Evolutionary conservation across 2,797 vertebrate genomes (phyloP).

Genomic region (Neopelma chrysocephalum): DNA sequence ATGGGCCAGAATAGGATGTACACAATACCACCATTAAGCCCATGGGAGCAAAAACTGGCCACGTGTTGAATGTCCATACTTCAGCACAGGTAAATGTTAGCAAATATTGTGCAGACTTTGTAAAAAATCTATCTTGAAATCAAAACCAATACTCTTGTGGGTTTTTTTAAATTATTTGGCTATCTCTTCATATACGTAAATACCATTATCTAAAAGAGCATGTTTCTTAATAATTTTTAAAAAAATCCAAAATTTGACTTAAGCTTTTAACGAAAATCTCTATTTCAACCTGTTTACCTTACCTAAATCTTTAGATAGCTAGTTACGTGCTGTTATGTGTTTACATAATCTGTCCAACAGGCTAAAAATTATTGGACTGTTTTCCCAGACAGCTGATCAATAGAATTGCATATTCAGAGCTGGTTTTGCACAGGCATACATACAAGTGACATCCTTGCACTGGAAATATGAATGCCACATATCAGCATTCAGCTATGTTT

Average conservation of each 20-base stretch:
- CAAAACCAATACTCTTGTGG: not conserved
- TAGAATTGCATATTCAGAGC: not conserved
- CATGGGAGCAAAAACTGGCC: not conserved
- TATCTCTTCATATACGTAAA: not conserved
- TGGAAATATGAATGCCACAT: not conserved
- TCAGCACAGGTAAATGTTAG: not conserved
- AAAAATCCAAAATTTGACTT: not conserved
- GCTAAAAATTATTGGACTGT: not conserved
- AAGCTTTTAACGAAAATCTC: not conserved
- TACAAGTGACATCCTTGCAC: not conserved
- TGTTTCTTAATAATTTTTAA: not conserved
- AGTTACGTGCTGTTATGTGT: not conserved
- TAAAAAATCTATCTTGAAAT: not conserved
- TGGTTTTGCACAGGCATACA: not conserved
- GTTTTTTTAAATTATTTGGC: not conserved
- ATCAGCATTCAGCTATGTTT: not conserved
- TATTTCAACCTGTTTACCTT: not conserved
- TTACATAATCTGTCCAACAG: not conserved
- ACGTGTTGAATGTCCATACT: not conserved
- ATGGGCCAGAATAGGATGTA: not conserved
- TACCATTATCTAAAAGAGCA: not conserved
- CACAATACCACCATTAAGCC: not conserved
- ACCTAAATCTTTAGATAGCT: not conserved
- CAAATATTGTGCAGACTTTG: not conserved
- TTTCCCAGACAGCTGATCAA: constrained; percentile 5